Conservation (phyloP, 2,888 invertebrate species). For the Epistrophella euchroma region DNA sequence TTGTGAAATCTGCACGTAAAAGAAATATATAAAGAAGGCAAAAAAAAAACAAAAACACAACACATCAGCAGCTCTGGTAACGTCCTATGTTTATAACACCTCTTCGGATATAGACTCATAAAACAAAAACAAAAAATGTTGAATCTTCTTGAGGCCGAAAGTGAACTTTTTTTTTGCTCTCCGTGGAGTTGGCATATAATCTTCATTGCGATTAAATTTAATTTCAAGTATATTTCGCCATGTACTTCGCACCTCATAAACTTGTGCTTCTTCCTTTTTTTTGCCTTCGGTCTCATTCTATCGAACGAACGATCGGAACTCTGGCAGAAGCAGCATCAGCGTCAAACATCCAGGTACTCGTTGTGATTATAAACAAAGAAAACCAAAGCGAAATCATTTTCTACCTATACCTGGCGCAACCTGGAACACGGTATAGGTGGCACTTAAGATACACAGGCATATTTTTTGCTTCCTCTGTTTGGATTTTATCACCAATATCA, state of each 20-base stretch:
- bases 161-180: constrained; percentile 30
- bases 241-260: constrained; percentile 76
- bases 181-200: constrained; percentile 55
- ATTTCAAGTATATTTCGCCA: constrained; percentile 74
- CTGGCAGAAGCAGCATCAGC: constrained; percentile 23
- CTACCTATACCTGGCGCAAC: constrained; percentile 33
- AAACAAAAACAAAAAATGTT: constrained; percentile 34
- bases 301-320: constrained; percentile 59
- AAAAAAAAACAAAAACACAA: constrained; percentile 13
- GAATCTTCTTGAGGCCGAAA: constrained; percentile 45
- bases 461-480: constrained; percentile 20
- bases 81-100: constrained; percentile 23
- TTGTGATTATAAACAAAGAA: constrained; percentile 60
- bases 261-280: constrained; percentile 18
- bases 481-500: constrained; percentile 22
- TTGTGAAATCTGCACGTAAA: constrained; percentile 34
- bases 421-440: constrained; percentile 26
- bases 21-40: not conserved
- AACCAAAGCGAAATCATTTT: constrained; percentile 30
- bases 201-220: constrained; percentile 74
- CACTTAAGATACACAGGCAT: constrained; percentile 34
- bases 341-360: not conserved
- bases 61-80: not conserved
- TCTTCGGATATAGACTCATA: constrained; percentile 36
- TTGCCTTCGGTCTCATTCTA: constrained; percentile 32